Percentiles rank a stretch among this genome's conserved stretches.
Conservation (phyloP, 2,797 vertebrate genomes). For the Vipera latastei region DNA sequence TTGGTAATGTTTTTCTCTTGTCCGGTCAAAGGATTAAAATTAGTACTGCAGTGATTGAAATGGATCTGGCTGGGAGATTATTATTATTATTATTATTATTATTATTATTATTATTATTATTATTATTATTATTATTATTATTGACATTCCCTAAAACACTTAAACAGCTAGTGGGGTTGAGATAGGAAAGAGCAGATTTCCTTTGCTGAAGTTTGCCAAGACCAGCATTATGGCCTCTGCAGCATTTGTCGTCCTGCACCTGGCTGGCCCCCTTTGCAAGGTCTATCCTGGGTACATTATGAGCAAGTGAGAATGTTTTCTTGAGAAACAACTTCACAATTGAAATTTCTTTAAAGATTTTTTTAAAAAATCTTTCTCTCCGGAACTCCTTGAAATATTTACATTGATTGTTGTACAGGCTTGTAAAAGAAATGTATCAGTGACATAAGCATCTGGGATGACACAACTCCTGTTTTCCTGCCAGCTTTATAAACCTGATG, state of each 20-base stretch:
- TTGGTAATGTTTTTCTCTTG: background rate
- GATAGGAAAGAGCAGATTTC: background rate
- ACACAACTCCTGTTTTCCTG: background rate
- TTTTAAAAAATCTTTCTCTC: background rate
- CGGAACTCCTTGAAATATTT: background rate
- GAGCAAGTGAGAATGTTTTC: background rate
- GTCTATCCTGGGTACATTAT: background rate
- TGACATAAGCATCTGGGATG: slow-evolving; percentile 3
- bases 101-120: no score
- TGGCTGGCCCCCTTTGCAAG: background rate
- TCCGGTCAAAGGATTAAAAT: background rate
- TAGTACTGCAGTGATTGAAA: background rate
- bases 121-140: no score
- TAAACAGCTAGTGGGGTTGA: background rate
- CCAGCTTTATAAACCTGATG: slow-evolving; percentile 19
- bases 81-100: no score
- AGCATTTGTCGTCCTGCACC: background rate
- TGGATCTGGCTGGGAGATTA: background rate
- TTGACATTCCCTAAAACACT: background rate
- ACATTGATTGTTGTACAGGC: background rate
- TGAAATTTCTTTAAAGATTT: background rate
- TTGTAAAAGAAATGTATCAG: background rate
- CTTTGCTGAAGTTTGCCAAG: background rate
- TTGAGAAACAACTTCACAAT: background rate
- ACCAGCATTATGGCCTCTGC: background rate